Conservation (phyloP, 2,888 invertebrate species). For the Cheiracanthium punctorium region DNA sequence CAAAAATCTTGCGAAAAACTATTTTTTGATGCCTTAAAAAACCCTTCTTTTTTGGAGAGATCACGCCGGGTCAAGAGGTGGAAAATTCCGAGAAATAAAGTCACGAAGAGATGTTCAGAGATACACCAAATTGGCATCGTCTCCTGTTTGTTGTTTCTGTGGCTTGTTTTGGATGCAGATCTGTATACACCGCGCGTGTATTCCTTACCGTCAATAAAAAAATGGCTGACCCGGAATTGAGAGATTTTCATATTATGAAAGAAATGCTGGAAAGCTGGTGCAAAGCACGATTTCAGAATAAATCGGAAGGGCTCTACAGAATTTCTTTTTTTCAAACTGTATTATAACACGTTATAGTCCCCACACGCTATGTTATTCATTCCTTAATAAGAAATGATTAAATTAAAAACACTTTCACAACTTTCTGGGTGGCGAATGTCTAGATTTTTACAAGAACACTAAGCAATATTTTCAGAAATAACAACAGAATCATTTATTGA, state of each 20-base stretch:
- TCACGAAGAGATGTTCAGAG: neutral
- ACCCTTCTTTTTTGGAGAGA: slow-evolving; percentile 16
- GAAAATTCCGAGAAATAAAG: slow-evolving; percentile 9
- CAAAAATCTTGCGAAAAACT: neutral
- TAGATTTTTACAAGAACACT: too few relatives aligned
- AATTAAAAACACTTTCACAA: too few relatives aligned
- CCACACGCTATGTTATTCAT: too few relatives aligned
- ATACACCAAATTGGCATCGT: neutral
- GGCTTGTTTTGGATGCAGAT: neutral
- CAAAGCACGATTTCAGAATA: neutral
- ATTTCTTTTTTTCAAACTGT: too few relatives aligned
- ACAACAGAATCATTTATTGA: too few relatives aligned
- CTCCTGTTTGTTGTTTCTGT: neutral
- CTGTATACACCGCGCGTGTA: neutral
- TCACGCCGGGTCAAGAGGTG: slow-evolving; percentile 5
- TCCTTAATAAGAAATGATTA: too few relatives aligned
- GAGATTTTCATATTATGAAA: neutral
- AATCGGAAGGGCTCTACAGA: too few relatives aligned
- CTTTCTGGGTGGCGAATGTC: too few relatives aligned
- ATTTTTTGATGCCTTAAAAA: slow-evolving; percentile 8
- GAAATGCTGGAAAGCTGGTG: neutral
- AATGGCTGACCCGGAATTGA: neutral
- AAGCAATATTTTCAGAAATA: too few relatives aligned
- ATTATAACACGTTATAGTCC: too few relatives aligned
- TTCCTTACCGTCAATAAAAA: neutral